Evolutionary conservation across 2,797 vertebrate genomes (phyloP), one percentile per base, ranked within the genome.

Genomic region (Acanthurus lineatus): DNA sequence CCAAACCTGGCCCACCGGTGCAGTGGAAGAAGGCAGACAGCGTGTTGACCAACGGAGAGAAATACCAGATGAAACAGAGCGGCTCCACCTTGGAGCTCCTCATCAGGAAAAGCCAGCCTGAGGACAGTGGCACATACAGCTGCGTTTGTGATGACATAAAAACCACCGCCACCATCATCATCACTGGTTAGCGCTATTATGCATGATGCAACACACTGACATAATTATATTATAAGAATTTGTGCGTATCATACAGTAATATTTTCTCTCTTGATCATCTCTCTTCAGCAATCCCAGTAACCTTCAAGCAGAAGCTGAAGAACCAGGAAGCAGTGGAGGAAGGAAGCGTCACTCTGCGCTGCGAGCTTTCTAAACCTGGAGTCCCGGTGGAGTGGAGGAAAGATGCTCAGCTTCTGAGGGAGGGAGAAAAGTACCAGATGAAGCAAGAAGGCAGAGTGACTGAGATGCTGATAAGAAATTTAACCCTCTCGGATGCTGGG

Each of bases 91-190:
- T 94, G 1, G 96, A 98, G 85, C 86, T 99, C 69, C 92, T 92
- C 19, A 95, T 99, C 54, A 94, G 85, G 2, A 85, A 61, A 17
- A 88, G 97, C n/a, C 89, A 94, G 62, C 92, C 94, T 5, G 91
- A 95, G 22, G 97, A 99, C 86, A 95, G 96, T 0, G 98, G 98
- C 0, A 90, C 97, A 69, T 99, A 99, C 79, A 92, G 87, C 66
- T 99, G 98, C 61, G 75, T 94, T 52, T 96, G 94, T 56, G 28
- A 32, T 32, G 28, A 95, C 17, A 79, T 94, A 8, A 89, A 91
- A 89, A 95, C 94, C 0, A 86, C 88, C 0, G 96, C 96, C 9
- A 84, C 85, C 35, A 71, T 96, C 60, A 92, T 80, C 70, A 92
- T 97, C 73, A 96, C 95, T 22, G 96, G 97, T 97, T 90, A 93